Evolutionary conservation across 2,797 vertebrate species (phyloP), one percentile per base, ranked within the genome.

Genomic region (Loriculus beryllinus): DNA sequence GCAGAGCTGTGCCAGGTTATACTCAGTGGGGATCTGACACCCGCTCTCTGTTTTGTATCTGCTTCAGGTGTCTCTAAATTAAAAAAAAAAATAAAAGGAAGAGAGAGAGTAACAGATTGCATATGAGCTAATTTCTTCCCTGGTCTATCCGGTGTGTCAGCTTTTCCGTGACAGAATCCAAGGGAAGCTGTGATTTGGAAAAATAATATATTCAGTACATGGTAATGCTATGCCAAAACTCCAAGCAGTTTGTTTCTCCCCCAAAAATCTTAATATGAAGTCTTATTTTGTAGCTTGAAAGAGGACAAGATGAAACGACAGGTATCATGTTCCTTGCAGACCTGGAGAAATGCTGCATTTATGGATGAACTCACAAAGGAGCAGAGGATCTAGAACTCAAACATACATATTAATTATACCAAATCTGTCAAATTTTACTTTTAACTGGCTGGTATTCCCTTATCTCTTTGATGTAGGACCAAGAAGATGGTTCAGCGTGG

Each of bases 61-160:
- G 67, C 52, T 93, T 86, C 86, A 90, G 88, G 87, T 96, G n/a
- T 74, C 51, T 83, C 78, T 17, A 60, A 42, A 54, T 54, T 22
- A 14, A 54, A 52, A 29, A 52, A 35, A 57, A 86, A 57, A 86
- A 77, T 74, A 16, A 40, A n/a, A 45, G 48, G 59, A 12, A 49
- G 10, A 33, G 16, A 59, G 22, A 75, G 56, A 74, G 80, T 88
- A 94, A 95, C 96, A 97, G 96, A 97, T 97, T 96, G 96, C 40
- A 25, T 68, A 87, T 97, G 95, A 96, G 95, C 89, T 97, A 88
- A 96, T 97, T 91, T 65, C 92, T 92, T 97, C 85, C 80, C 86
- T 79, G 72, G 52, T 91, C 51, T 76, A 70, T 95, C 93, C 82
- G 56, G 95, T 96, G 75, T 96, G 77, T 96, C 93, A 97, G 74